Evolutionary conservation across 2,888 invertebrate genomes (phyloP).

Genomic region (Lydus trimaculatus): DNA sequence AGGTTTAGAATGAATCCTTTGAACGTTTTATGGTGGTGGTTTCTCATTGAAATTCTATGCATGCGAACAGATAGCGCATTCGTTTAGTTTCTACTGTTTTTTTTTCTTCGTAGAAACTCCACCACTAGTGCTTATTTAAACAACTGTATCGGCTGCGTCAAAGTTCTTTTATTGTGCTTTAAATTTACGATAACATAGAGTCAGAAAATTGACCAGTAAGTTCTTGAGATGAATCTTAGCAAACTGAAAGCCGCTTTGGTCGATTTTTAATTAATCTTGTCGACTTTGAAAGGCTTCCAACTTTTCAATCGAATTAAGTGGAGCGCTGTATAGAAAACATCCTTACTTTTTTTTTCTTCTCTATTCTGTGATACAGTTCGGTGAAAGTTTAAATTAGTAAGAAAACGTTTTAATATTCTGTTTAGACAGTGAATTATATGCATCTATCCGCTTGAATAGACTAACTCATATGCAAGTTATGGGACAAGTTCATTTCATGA

Average conservation of each 20-base stretch:
- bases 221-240: not conserved
- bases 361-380: constrained; percentile 9
- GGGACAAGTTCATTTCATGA: constrained; percentile 44
- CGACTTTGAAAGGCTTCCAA: constrained; percentile 6
- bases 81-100: constrained; percentile 40
- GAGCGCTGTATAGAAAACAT: not conserved
- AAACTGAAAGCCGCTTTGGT: constrained; percentile 3
- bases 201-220: constrained; percentile 14
- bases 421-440: constrained; percentile 29
- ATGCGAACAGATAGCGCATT: constrained; percentile 48
- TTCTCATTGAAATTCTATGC: constrained; percentile 50
- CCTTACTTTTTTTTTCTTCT: not conserved
- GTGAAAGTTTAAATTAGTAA: constrained; percentile 38
- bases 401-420: constrained; percentile 36
- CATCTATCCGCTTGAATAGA: constrained; percentile 42
- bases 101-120: not conserved
- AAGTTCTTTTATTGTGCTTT: constrained; percentile 12
- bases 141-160: constrained; percentile 37
- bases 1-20: constrained; percentile 12
- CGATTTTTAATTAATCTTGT: constrained; percentile 22
- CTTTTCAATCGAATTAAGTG: constrained; percentile 23
- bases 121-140: constrained; percentile 35
- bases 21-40: constrained; percentile 33
- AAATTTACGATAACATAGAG: constrained; percentile 8
- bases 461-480: constrained; percentile 39